Evolutionary conservation across 2,797 vertebrate species (phyloP), one percentile per base, ranked within the genome.

Genomic region (Mionectes olivaceus): DNA sequence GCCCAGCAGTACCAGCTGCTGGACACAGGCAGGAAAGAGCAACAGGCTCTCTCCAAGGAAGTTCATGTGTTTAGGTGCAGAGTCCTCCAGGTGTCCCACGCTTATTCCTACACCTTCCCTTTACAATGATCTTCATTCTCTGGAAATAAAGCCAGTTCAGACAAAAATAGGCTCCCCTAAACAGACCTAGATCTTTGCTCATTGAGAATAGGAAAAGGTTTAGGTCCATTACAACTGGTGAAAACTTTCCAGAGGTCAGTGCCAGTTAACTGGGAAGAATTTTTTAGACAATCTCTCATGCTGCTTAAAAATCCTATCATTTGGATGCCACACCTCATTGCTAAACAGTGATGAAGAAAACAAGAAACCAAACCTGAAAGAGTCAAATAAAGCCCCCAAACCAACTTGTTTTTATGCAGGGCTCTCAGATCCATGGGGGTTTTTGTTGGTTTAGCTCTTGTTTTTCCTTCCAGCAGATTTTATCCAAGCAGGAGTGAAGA

Each of bases 331-430:
- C 21, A 22, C 28, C 75, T 75, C 25, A 49, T 25, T 33, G 35
- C 61, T 41, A 19, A 9, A 70, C 22, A 49, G 28, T 33, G 35
- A 63, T 41, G 22, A 9, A 67, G 71, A 63, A 30, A 15, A 3
- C 3, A 32, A 35, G 33, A 64, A 50, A 7, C 1, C 22, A 50
- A 27, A 4, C 35, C 18, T 13, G 3, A 21, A 24, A 25, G 23
- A 1, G 0, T 12, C 30, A 68, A 74, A 43, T 3, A 30, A 61
- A 64, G n/a, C 3, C 2, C 30, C 17, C 43, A 85, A 44, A 67
- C 18, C 27, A 64, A 55, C 44, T 56, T 82, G 59, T 7, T 77
- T 88, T 80, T 35, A 35, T 32, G 44, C 9, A 57, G 49, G 18
- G 37, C 23, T 67, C 33, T 70, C 77, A 33, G 47, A n/a, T 28